Percentiles rank a stretch among this genome's conserved stretches.
These are phyloP conservation scores for Notarius quadriscutis DNA, from an alignment of 2,113 vertebrate genomes.

Conservation along the genomic window DNA sequence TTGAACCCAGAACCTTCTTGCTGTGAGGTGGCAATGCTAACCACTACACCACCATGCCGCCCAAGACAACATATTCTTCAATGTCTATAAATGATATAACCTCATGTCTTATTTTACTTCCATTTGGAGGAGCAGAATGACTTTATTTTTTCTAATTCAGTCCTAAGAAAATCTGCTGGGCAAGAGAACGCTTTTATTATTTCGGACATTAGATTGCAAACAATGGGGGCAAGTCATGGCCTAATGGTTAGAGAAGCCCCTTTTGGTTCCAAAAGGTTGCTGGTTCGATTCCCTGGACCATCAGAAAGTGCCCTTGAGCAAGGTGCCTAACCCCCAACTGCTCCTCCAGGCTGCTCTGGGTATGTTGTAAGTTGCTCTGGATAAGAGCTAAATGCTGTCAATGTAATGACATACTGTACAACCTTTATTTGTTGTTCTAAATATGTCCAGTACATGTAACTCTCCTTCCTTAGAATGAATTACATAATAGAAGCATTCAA, in stretches of 20 bases:
- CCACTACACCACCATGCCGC: too few species aligned
- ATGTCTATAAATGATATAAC: neutral
- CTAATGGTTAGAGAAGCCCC: too few species aligned
- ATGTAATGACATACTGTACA: neutral
- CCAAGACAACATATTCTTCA: neutral
- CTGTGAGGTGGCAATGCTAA: too few species aligned
- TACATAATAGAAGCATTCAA: slow-evolving; percentile 1
- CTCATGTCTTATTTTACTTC: neutral
- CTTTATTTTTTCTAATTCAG: neutral
- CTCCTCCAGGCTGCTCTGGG: too few species aligned
- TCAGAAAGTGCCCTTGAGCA: too few species aligned
- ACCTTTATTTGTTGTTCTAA: slow-evolving; percentile 9
- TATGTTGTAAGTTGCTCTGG: too few species aligned
- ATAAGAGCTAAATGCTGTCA: too few species aligned
- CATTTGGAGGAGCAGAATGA: neutral
- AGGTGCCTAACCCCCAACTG: too few species aligned
- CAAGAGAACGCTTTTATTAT: neutral
- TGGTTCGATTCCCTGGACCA: too few species aligned
- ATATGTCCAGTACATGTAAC: neutral
- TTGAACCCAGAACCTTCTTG: too few species aligned
- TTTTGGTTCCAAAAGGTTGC: too few species aligned
- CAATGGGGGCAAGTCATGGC: too few species aligned
- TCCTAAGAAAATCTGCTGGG: neutral
- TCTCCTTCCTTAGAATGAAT: neutral
- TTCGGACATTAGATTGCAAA: neutral